Percentiles rank a stretch among this genome's conserved stretches.
These are phyloP conservation scores for Chrysemys picta DNA, from an alignment of 2,113 vertebrate genomes.

Conservation along the genomic window DNA sequence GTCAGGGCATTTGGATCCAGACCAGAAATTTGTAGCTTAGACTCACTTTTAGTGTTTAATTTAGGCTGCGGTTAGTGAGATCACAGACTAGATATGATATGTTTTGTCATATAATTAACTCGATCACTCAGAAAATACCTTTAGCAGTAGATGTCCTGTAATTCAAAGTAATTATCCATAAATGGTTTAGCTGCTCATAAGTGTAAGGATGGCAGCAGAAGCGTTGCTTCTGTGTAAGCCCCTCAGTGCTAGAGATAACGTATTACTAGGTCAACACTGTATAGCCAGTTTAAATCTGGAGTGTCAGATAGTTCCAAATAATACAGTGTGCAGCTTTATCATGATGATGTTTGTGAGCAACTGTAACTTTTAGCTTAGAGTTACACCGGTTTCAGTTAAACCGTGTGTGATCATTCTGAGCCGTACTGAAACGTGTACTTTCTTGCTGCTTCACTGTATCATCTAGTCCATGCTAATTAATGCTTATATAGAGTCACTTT, in stretches of 20 bases:
- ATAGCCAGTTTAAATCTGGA: not conserved
- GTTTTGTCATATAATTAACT: not conserved
- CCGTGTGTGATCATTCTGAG: not conserved
- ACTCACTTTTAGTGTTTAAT: conserved; percentile 5
- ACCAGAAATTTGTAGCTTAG: not conserved
- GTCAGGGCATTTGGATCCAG: not conserved
- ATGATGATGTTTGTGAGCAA: not conserved
- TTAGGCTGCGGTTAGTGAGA: not conserved
- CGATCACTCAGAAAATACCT: not conserved
- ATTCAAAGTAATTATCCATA: not conserved
- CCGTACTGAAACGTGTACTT: not conserved
- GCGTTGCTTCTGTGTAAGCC: no score
- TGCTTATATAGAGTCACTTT: not conserved
- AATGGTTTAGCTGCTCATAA: not conserved
- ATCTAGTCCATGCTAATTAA: not conserved
- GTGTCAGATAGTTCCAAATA: not conserved
- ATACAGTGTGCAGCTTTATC: not conserved
- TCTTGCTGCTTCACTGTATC: not conserved
- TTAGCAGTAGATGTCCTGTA: not conserved
- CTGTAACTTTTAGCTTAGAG: not conserved
- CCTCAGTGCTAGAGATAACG: not conserved
- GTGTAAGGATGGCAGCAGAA: not conserved
- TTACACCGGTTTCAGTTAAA: conserved; percentile 6
- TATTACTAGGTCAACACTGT: not conserved
- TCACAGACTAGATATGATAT: not conserved